These are phyloP conservation scores for Selene dorsalis DNA, from an alignment of 2,797 vertebrate species.

Conservation along the genomic window DNA sequence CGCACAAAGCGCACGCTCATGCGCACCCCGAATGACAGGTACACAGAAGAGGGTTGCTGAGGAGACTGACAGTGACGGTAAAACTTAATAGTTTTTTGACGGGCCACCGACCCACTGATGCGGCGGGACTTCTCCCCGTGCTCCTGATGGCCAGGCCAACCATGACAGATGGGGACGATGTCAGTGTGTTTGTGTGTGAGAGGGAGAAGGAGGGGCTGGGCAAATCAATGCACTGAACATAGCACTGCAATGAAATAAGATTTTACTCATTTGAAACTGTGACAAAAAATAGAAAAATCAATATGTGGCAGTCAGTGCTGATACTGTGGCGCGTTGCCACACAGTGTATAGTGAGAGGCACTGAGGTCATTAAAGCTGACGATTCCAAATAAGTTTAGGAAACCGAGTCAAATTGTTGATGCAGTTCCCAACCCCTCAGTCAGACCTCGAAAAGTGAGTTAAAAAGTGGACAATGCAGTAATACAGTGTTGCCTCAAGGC, in stretches of 20 bases:
- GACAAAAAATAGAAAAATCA: neutral
- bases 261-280: too few relatives aligned
- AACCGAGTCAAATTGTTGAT: neutral
- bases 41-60: too few relatives aligned
- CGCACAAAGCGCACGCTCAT: neutral
- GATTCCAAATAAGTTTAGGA: neutral
- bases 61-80: neutral
- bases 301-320: neutral
- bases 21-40: neutral
- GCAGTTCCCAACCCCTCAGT: neutral
- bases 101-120: neutral
- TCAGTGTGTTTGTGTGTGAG: neutral
- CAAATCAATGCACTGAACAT: neutral
- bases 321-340: too few relatives aligned
- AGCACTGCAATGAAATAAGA: too few relatives aligned
- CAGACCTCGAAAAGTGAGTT: constrained; percentile 37
- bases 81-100: neutral
- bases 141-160: neutral
- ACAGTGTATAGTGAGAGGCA: too few relatives aligned
- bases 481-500: constrained; percentile 50
- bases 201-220: too few relatives aligned
- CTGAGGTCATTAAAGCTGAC: neutral
- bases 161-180: neutral
- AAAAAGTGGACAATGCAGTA: constrained; percentile 59
- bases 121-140: neutral